Evolutionary conservation across 2,888 invertebrate genomes (phyloP).

Genomic region (Nebria salina): DNA sequence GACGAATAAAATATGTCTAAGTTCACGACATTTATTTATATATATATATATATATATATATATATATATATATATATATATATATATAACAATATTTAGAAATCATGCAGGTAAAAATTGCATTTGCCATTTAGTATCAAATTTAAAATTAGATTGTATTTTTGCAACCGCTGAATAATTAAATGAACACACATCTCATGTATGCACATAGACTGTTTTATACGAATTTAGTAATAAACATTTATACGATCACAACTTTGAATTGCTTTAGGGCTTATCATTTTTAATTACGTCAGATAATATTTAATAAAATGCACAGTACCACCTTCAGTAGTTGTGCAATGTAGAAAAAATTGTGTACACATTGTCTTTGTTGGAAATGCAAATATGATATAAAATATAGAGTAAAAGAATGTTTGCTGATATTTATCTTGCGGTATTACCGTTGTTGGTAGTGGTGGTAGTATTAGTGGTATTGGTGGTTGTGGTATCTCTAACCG

Average conservation of each 20-base stretch:
- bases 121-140: too few species aligned
- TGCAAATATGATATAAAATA: conserved; percentile 30
- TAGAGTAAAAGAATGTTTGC: conserved; percentile 1
- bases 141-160: too few species aligned
- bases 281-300: conserved; percentile 43
- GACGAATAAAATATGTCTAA: too few species aligned
- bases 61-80: too few species aligned
- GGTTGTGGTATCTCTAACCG: not conserved
- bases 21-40: too few species aligned
- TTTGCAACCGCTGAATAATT: too few species aligned
- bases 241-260: conserved; percentile 17
- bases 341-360: conserved; percentile 38
- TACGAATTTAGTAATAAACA: conserved; percentile 43
- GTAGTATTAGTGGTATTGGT: not conserved
- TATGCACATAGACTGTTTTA: not conserved
- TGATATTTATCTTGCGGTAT: conserved; percentile 6
- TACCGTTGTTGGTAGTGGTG: conserved; percentile 6
- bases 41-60: too few species aligned
- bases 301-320: conserved; percentile 38
- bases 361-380: conserved; percentile 40
- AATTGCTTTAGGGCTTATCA: conserved; percentile 33
- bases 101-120: too few species aligned
- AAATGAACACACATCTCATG: too few species aligned
- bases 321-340: conserved; percentile 25
- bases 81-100: too few species aligned